Evolutionary conservation across 2,113 vertebrate genomes (phyloP).

Genomic region (Corydoras sp.): DNA sequence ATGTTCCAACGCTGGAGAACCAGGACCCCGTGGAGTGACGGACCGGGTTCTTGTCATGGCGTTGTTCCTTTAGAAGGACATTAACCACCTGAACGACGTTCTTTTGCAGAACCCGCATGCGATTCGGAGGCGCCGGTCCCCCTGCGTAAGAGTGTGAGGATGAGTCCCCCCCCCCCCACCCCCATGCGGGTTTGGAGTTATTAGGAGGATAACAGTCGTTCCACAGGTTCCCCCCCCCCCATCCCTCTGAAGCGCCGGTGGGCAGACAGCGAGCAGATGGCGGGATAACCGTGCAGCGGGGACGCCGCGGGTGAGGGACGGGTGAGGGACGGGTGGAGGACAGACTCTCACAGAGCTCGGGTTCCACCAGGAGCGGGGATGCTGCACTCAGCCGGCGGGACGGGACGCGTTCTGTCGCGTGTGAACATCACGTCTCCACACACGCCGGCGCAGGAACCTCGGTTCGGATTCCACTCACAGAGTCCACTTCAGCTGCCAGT

Average conservation of each 20-base stretch:
- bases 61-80: no score
- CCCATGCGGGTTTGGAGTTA: constrained; percentile 45
- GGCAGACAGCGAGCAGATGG: constrained; percentile 58
- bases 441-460: not conserved
- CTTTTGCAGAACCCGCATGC: no score
- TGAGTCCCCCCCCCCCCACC: no score
- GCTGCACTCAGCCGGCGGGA: constrained; percentile 30
- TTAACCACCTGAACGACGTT: no score
- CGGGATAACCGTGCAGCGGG: constrained; percentile 32
- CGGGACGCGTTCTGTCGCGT: constrained; percentile 44
- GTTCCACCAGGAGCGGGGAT: constrained; percentile 48
- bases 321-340: constrained; percentile 57
- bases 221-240: constrained; percentile 43
- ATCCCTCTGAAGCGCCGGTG: constrained; percentile 51
- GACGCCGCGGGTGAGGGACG: constrained; percentile 56
- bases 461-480: no score
- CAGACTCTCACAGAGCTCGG: constrained; percentile 67
- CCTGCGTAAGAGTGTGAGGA: no score
- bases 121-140: no score
- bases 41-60: no score
- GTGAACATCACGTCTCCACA: constrained; percentile 3
- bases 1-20: no score
- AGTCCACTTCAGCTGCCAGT: no score
- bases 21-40: no score
- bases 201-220: constrained; percentile 46